Evolutionary conservation across 2,797 vertebrate genomes (phyloP), one percentile per base, ranked within the genome.

Genomic region (Aldrovandia affinis): DNA sequence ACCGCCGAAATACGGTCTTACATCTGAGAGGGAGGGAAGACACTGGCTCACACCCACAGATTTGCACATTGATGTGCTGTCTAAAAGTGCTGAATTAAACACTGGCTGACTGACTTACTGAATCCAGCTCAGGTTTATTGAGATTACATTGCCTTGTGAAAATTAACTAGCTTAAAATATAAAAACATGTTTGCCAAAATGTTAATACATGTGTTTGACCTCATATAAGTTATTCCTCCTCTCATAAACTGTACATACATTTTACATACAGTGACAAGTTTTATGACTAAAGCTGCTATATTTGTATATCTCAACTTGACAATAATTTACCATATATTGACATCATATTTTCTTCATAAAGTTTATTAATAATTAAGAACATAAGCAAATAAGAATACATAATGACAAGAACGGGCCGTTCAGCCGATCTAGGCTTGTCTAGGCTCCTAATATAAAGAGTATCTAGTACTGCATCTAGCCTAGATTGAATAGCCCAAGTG

Each of bases 1-100:
- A 75, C 86, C n/a, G 20, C 42, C 50, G 59, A 84, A 68, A 79
- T 79, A 63, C 59, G 25, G 83, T 55, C 42, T 63, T 61, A 47
- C 33, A 33, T 81, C 57, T 81, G 78, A 89, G 50, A 59, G 79
- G 82, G 80, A 47, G 52, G 82, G 80, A 75, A 54, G 55, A 68
- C 65, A 12, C 10, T 87, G 44, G 85, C 83, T 36, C 73, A 22
- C 83, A 79, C 77, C 33, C 28, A 36, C 77, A 61, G 59, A 30
- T 59, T 68, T 52, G 55, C 28, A 18, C 63, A 65, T 80, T 80
- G 77, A 80, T 80, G 77, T 57, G 63, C 59, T 78, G 44, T 63
- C 59, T 80, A 59, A 54, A 63, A 77, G 44, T 39, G 52, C 77
- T 65, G 83, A 80, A 44, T 28, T 84, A 77, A 65, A 44, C 59